Conservation (phyloP, 2,113 vertebrate species). For the Loxodonta africana region DNA sequence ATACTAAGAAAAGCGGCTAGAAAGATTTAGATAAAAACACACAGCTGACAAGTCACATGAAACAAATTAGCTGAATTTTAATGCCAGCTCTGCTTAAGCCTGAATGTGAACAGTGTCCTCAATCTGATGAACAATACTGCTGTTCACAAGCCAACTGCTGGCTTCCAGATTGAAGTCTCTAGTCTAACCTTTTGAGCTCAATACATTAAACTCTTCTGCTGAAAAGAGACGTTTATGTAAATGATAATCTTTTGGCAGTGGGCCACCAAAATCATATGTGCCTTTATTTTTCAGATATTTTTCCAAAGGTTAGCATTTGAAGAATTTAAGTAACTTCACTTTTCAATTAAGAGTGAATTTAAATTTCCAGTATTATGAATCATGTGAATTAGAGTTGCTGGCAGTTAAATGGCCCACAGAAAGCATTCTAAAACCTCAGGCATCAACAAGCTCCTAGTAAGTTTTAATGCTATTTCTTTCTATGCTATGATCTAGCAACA, state of each 20-base stretch:
- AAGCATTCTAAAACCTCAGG: constrained; percentile 69
- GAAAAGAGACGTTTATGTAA: constrained; percentile 89
- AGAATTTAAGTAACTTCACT: constrained; percentile 84
- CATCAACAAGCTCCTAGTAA: constrained; percentile 40
- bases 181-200: constrained; percentile 84
- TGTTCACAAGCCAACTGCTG: constrained; percentile 87
- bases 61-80: constrained; percentile 87
- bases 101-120: constrained; percentile 87
- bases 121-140: constrained; percentile 82
- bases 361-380: constrained; percentile 80
- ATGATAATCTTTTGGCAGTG: constrained; percentile 86
- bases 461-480: constrained; percentile 44
- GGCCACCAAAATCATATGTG: constrained; percentile 83
- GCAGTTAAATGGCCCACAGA: constrained; percentile 70
- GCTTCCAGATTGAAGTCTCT: constrained; percentile 86
- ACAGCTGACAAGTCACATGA: constrained; percentile 92
- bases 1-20: constrained; percentile 84
- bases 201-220: constrained; percentile 81
- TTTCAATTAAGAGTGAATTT: constrained; percentile 79
- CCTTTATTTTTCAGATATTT: constrained; percentile 85
- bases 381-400: constrained; percentile 69
- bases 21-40: constrained; percentile 87
- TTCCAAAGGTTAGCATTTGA: constrained; percentile 82
- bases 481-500: not conserved
- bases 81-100: constrained; percentile 86